Evolutionary conservation across 2,797 vertebrate genomes (phyloP).

Genomic region (Morelia viridis): DNA sequence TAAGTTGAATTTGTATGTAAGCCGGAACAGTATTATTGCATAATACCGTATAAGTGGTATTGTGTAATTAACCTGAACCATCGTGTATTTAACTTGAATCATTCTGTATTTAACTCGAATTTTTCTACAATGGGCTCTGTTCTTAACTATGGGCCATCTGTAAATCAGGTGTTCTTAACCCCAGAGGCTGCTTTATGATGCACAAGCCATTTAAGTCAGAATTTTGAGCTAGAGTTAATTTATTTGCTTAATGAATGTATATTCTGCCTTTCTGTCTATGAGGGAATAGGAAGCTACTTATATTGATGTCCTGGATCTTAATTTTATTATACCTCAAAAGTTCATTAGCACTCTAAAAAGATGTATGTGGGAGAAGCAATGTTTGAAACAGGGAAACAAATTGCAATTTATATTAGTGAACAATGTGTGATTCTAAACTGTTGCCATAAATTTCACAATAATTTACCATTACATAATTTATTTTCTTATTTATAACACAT

Average conservation of each 20-base stretch:
- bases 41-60: too few species aligned
- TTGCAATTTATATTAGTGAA: constrained; percentile 74
- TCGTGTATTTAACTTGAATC: too few species aligned
- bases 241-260: not conserved
- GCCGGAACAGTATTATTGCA: too few species aligned
- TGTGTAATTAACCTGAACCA: too few species aligned
- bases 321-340: constrained; percentile 29
- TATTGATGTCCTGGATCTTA: not conserved
- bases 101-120: too few species aligned
- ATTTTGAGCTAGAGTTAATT: not conserved
- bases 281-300: not conserved
- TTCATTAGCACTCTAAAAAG: constrained; percentile 68
- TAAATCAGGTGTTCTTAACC: too few species aligned
- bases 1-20: too few species aligned
- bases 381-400: constrained; percentile 73
- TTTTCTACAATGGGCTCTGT: too few species aligned
- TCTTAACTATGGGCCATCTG: too few species aligned
- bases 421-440: constrained; percentile 74
- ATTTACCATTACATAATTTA: constrained; percentile 75
- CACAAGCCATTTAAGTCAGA: not conserved
- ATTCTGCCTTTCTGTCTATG: not conserved
- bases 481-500: constrained; percentile 74
- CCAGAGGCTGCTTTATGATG: not conserved
- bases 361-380: constrained; percentile 12
- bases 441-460: constrained; percentile 72